A percentile compares a stretch with the other conserved stretches of the same genome.
phyloP scores from a whole-genome alignment of 2,113 vertebrate genomes.

The Macrotus californicus region DNA sequence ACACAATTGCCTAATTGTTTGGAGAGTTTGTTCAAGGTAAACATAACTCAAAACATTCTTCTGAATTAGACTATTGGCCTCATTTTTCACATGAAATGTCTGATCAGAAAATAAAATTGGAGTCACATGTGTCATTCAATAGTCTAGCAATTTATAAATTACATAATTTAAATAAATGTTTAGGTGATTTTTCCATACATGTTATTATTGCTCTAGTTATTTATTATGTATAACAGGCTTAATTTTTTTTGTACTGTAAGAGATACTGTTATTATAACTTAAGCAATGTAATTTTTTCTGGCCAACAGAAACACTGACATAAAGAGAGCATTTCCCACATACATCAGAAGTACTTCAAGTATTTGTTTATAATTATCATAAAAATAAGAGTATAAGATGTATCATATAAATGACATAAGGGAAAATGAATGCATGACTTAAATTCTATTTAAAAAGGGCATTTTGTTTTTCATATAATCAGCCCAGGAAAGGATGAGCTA shows the following conservation, averaged over 20 bases:
- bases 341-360: constrained; percentile 63
- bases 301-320: constrained; percentile 69
- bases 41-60: constrained; percentile 25
- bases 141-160: constrained; percentile 15
- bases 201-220: neutral
- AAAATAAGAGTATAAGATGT: constrained; percentile 61
- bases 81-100: constrained; percentile 24
- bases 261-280: constrained; percentile 10
- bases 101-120: constrained; percentile 22
- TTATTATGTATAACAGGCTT: neutral
- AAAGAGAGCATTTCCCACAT: constrained; percentile 68
- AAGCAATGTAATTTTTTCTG: constrained; percentile 60
- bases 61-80: neutral
- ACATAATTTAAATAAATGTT: constrained; percentile 18
- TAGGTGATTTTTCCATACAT: constrained; percentile 19
- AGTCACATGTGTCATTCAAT: neutral
- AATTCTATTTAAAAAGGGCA: neutral
- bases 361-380: constrained; percentile 70
- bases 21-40: constrained; percentile 32
- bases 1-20: constrained; percentile 8
- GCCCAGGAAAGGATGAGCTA: constrained; percentile 25
- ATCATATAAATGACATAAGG: constrained; percentile 16
- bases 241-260: neutral
- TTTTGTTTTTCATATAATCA: constrained; percentile 46
- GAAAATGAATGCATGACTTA: constrained; percentile 54